phyloP scores from a whole-genome alignment of 2,888 invertebrate species.

The Thalpophila matura region DNA sequence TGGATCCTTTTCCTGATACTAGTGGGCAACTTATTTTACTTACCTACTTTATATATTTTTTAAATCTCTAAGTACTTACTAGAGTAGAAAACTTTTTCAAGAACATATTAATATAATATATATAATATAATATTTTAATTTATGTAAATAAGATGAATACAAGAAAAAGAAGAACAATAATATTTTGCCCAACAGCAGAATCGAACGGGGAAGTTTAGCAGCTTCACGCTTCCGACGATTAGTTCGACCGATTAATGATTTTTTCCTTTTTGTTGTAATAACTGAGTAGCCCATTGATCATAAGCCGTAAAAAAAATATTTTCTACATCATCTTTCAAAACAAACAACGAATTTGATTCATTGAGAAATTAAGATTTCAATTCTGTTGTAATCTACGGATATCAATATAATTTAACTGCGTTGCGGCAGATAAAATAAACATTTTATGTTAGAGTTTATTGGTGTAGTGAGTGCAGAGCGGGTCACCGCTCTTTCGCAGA shows the following conservation, averaged over 20 bases:
- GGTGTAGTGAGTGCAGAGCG: slow-evolving; percentile 6
- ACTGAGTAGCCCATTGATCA: background rate
- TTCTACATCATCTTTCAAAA: slow-evolving; percentile 16
- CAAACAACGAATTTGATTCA: slow-evolving; percentile 26
- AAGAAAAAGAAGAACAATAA: no score
- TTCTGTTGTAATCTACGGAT: slow-evolving; percentile 22
- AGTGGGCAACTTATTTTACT: no score
- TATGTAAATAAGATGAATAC: no score
- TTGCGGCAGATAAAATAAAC: slow-evolving; percentile 12
- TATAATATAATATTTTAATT: no score
- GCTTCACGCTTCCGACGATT: slow-evolving; percentile 8
- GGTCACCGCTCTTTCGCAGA: slow-evolving; percentile 41
- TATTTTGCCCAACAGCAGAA: background rate
- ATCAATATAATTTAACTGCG: slow-evolving; percentile 35
- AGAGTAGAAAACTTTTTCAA: no score
- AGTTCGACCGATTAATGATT: slow-evolving; percentile 12
- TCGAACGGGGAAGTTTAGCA: slow-evolving; percentile 1
- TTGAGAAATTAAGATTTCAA: slow-evolving; percentile 8
- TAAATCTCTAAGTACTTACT: no score
- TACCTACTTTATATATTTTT: no score
- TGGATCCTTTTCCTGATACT: no score
- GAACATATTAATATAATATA: no score
- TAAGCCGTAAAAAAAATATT: slow-evolving; percentile 17
- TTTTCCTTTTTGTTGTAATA: slow-evolving; percentile 10
- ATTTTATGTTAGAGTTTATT: slow-evolving; percentile 24